Evolutionary conservation across 2,888 invertebrate genomes (phyloP).

Genomic region (Oscheius sp.): DNA sequence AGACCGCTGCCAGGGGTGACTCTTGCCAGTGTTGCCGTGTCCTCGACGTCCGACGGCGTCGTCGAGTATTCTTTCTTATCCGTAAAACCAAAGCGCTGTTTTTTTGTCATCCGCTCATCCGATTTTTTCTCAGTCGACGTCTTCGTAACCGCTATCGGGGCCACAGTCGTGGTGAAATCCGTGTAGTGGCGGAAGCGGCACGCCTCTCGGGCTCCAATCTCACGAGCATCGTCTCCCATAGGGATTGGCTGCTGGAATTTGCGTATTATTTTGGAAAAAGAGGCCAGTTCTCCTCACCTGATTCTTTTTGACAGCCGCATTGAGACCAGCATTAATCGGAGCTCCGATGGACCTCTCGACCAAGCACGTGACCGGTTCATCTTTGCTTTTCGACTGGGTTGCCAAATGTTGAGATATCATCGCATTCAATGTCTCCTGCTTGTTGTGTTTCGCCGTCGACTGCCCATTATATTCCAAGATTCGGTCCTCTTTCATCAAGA

Average conservation of each 20-base stretch:
- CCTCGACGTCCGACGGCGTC: background rate
- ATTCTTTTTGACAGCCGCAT: no score
- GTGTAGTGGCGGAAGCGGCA: background rate
- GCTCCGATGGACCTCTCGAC: background rate
- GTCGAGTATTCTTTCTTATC: background rate
- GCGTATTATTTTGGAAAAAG: no score
- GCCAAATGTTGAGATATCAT: background rate
- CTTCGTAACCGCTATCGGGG: no score
- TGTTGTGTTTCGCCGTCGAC: background rate
- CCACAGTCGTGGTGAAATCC: background rate
- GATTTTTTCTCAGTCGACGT: no score
- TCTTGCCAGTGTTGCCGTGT: background rate
- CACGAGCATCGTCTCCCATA: slow-evolving; percentile 13
- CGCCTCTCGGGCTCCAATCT: slow-evolving; percentile 9
- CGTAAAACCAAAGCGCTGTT: no score
- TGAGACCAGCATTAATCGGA: no score
- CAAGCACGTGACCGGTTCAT: background rate
- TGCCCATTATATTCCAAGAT: background rate
- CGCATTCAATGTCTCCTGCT: background rate
- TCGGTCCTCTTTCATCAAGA: background rate
- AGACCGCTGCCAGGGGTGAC: no score
- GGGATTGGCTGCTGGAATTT: no score
- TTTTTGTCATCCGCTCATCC: no score
- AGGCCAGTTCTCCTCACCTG: no score
- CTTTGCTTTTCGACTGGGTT: no score